Base-by-base conservation (phyloP, 2,888 invertebrate species). In the Lasioglossum figueresi region DNA sequence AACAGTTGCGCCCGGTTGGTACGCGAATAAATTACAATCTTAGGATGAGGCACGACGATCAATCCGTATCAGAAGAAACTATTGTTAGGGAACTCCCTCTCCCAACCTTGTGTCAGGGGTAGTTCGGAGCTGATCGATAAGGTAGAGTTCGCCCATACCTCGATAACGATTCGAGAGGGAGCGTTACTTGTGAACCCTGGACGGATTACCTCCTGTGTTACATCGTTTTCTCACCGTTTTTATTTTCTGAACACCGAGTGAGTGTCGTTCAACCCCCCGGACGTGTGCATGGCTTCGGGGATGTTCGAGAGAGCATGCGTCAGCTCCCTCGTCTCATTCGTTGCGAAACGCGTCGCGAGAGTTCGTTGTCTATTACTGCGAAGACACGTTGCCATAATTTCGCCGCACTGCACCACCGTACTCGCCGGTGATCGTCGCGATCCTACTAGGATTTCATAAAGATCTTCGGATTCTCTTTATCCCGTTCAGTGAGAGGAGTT, bases 91-190 rank as follows among this genome's bases (percentile, higher is more conserved):
- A 34, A 23, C 43, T 31, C 14, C 34, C 37, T 34, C 31, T 37
- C 76, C 72, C 76, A 76, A 73, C 78, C 56, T 40, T 72, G 16
- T 45, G 66, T 14, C 14, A 19, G 79, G 87, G 79, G 56, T 81
- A 34, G 81, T 40, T 78, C 80, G 68, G 37, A 71, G 81, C 66
- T 74, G 76, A 90, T 91, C 90, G 86, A 90, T 90, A 90, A 86
- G 80, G 84, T 84, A 87, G 85, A 88, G 75, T 87, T 76, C 79
- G 78, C 27, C 68, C 16, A 48, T 75, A 66, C 70, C 81, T 76
- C n/a, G 70, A 23, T 68, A 76, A 81, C 34, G 78, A 81, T 10
- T 43, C 43, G 66, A 23, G 59, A 71, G 76, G 31, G 63, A 68
- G 71, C 40, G n/a, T 48, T n/a, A 59, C 68, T 79, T 43, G 43